Evolutionary conservation across 2,113 vertebrate genomes (phyloP).

Genomic region (Gracilinanus agilis): DNA sequence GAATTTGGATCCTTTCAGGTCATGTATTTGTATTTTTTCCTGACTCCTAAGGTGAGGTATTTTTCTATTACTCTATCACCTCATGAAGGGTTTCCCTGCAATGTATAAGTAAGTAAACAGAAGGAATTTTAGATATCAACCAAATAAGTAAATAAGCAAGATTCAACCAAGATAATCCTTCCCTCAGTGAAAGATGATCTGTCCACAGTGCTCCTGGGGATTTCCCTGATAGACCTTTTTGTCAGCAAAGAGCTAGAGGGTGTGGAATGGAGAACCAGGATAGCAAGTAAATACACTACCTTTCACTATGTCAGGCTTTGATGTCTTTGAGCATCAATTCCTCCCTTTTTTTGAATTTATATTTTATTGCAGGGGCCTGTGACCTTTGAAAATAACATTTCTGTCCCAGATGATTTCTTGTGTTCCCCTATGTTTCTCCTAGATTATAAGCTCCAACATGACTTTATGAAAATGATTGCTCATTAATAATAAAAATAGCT

Average conservation of each 20-base stretch:
- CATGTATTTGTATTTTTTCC: too few species aligned
- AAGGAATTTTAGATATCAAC: conserved; percentile 55
- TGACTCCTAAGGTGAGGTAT: conserved; percentile 9
- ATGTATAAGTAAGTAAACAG: conserved; percentile 35
- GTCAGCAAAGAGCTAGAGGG: background rate
- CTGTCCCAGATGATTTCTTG: conserved; percentile 31
- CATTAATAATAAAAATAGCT: conserved; percentile 32
- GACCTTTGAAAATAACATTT: conserved; percentile 56
- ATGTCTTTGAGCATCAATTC: conserved; percentile 25
- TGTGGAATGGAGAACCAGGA: background rate
- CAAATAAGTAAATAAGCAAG: conserved; percentile 62
- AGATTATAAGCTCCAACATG: conserved; percentile 1
- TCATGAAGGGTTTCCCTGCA: conserved; percentile 28
- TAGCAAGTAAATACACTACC: background rate
- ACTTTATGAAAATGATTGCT: background rate
- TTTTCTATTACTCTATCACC: background rate
- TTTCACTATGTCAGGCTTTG: conserved; percentile 35
- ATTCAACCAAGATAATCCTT: conserved; percentile 66
- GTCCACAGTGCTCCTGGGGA: conserved; percentile 59
- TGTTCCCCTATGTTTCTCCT: conserved; percentile 47
- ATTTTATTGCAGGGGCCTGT: conserved; percentile 41
- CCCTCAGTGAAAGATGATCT: conserved; percentile 60
- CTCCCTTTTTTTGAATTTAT: conserved; percentile 1
- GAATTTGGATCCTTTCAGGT: too few species aligned
- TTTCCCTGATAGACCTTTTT: conserved; percentile 65